Evolutionary conservation across 2,113 vertebrate species (phyloP).

Genomic region (Ahaetulla prasina): DNA sequence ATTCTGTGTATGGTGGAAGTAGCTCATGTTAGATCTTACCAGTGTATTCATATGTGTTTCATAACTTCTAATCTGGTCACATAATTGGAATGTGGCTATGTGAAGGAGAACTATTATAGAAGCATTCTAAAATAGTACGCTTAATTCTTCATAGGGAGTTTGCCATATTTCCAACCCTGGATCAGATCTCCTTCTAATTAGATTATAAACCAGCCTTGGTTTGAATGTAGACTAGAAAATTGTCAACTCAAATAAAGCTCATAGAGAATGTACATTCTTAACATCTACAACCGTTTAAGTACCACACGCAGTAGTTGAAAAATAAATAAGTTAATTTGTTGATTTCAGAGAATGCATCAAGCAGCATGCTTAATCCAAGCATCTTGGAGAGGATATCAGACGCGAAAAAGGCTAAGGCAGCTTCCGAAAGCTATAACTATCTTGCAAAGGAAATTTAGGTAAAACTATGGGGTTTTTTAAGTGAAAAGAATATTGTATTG

Average conservation of each 20-base stretch:
- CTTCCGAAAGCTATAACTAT: slow-evolving; percentile 77
- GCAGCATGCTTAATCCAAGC: slow-evolving; percentile 89
- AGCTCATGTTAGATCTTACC: background rate
- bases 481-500: background rate
- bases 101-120: background rate
- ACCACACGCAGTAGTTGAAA: background rate
- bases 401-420: slow-evolving; percentile 81
- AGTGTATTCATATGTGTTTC: background rate
- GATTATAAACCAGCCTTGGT: background rate
- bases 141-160: background rate
- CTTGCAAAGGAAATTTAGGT: slow-evolving; percentile 93
- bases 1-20: slow-evolving; percentile 13
- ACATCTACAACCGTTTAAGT: background rate
- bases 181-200: background rate
- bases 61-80: background rate
- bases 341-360: slow-evolving; percentile 73
- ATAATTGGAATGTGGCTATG: background rate
- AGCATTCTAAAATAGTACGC: background rate
- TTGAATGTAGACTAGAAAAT: background rate
- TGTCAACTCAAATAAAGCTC: background rate
- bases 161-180: background rate
- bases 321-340: slow-evolving; percentile 33
- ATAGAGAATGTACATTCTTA: background rate
- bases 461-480: slow-evolving; percentile 1
- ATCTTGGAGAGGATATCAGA: slow-evolving; percentile 82